Base-by-base conservation (phyloP, 2,888 invertebrate species). In the Syrphus vitripennis region DNA sequence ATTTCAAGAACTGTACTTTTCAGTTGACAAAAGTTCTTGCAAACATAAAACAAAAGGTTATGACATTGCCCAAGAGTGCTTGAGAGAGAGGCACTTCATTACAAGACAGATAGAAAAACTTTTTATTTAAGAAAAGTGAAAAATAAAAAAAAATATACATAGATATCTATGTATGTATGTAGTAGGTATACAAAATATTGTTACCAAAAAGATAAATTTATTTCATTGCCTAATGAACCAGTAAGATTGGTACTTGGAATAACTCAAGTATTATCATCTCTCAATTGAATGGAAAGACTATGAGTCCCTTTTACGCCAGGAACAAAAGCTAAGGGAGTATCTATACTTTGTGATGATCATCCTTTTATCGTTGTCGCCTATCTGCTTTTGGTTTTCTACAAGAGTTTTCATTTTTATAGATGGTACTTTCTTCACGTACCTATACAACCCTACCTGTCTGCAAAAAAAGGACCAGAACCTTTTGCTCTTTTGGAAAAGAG, bases 171-270 rank as follows among this genome's bases (percentile, higher is more conserved):
- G n/a, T n/a, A n/a, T n/a, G n/a, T n/a, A n/a, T n/a, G n/a, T n/a
- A n/a, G n/a, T n/a, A 45, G n/a, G 9, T 14, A 7, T 3, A 74
- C 53, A 45, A 55, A 40, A 42, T 61, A 14, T 42, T 16, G 6
- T 16, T 14, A 70, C 19, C 31, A 29, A 70, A 84, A 63, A 86
- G 77, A 72, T 86, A 74, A 86, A 86, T 78, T 74, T 77, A 63
- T 63, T 55, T 63, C 72, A 86, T 72, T 86, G 86, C 86, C 74
- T 82, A 86, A 86, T 86, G 86, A 86, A 82, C 77, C 86, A 86
- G 57, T 42, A 82, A 82, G 82, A 82, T 86, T 81, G 82, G 61
- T 78, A 74, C 72, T 86, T 50, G 55, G 69, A 82, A 86, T 86
- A 86, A 70, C 55, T 86, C 50, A 86, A 86, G 86, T 65, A 86